Evolutionary conservation across 2,888 invertebrate species (phyloP).

Genomic region (Nephrotoma flavescens): DNA sequence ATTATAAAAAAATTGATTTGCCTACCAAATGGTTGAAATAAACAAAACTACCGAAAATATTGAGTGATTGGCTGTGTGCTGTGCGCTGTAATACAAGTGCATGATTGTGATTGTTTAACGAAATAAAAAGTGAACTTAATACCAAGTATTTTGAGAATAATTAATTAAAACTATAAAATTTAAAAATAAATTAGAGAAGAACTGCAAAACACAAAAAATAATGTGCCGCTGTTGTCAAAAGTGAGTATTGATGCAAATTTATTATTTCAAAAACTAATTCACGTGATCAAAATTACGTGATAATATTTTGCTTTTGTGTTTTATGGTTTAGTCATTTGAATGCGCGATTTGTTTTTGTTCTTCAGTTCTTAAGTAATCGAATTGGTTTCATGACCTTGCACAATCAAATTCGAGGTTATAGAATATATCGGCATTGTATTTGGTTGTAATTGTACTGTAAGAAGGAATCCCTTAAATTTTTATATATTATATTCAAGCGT

Average conservation of each 20-base stretch:
- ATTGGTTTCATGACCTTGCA: background rate
- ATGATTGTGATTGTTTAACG: background rate
- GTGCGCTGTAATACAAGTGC: background rate
- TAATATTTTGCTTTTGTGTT: background rate
- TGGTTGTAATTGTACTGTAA: background rate
- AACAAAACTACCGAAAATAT: background rate
- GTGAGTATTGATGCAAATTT: background rate
- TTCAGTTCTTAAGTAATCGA: background rate
- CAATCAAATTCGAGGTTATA: background rate
- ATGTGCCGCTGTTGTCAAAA: background rate
- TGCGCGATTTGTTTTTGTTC: background rate
- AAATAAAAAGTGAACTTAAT: background rate
- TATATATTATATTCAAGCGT: no score
- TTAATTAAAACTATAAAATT: background rate
- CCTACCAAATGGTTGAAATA: background rate
- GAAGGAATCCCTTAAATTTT: no score
- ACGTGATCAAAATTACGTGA: background rate
- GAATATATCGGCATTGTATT: background rate
- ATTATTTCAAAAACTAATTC: background rate
- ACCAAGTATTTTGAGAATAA: background rate
- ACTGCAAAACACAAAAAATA: background rate
- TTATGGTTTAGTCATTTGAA: background rate
- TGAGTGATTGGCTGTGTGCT: background rate
- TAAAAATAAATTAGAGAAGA: background rate
- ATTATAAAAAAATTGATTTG: background rate